Evolutionary conservation across 2,888 invertebrate genomes (phyloP), one percentile per base, ranked within the genome.

Genomic region (Mimachlamys varia): DNA sequence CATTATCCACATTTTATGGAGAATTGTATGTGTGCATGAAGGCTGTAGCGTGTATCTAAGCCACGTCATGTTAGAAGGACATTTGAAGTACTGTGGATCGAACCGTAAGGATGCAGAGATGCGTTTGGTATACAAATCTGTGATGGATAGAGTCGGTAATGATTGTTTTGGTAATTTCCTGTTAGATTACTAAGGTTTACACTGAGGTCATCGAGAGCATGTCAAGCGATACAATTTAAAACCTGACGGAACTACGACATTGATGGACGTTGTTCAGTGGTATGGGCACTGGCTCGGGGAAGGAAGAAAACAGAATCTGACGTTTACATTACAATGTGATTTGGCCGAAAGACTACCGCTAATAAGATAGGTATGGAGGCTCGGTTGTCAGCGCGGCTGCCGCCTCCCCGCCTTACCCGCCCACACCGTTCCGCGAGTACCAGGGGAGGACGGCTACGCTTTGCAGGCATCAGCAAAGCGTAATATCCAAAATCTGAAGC

Each of bases 401-500:
- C 33, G 27, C 76, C 33, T 76, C 22, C 33, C 76, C 17, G 27
- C 13, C 33, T 7, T 33, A 33, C 76, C 27, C 76, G 76, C 76
- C 76, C 76, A 76, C 76, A 33, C 12, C 76, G 33, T n/a, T n/a
- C n/a, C 19, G 33, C 15, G 53, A 12, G 76, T 76, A 33, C 76
- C 76, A 33, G 22, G 76, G 76, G 76, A 76, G 76, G 33, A 12
- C 33, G 15, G 33, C 76, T 76, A 27, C 13, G 76, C 27, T 76
- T 76, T 5, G 76, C 27, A 76, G 33, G 76, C 76, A 76, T 76
- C 76, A 76, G 33, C 76, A 76, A n/a, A 15, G 76, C 76, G 27
- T 33, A 76, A 76, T 76, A 76, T 76, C 33, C 76, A 27, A 33
- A 76, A 76, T 76, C 76, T 76, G 76, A 76, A 76, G 27, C 76